These are phyloP conservation scores for Gnathonemus echidnorhynchus DNA, from an alignment of 2,113 vertebrate species.

Conservation along the genomic window DNA sequence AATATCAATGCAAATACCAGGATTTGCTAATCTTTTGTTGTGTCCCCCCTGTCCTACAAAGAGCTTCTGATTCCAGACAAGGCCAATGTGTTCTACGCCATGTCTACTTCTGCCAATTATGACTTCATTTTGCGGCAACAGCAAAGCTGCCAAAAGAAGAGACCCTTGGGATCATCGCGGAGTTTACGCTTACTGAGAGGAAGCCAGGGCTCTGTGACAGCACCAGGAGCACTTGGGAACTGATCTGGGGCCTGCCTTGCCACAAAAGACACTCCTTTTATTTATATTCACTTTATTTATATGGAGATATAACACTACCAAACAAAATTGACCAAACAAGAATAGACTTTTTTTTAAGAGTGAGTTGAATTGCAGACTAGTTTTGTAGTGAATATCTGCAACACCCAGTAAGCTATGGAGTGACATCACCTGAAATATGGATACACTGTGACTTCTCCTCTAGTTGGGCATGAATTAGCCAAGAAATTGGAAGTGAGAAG, in stretches of 20 bases:
- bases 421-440: background rate
- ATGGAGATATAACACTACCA: background rate
- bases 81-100: conserved; percentile 82
- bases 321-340: background rate
- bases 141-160: background rate
- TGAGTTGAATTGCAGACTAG: background rate
- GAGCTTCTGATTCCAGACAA: conserved; percentile 78
- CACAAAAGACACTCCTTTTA: background rate
- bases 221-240: background rate
- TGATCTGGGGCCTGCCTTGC: background rate
- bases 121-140: conserved; percentile 70
- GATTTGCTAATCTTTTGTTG: background rate
- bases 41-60: conserved; percentile 38
- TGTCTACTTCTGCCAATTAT: conserved; percentile 68
- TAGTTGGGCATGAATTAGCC: background rate
- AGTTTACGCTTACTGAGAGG: conserved; percentile 37
- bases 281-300: background rate
- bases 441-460: background rate
- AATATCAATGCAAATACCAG: background rate
- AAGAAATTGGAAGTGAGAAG: background rate
- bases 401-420: background rate
- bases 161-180: conserved; percentile 28
- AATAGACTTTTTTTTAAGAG: background rate
- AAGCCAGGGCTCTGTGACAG: conserved; percentile 36
- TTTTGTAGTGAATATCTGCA: background rate